A percentile compares a stretch with the other conserved stretches of the same genome.
These are phyloP conservation scores for Ophthalmolycus amberensis DNA, from an alignment of 2,113 vertebrate species.

Conservation along the genomic window DNA sequence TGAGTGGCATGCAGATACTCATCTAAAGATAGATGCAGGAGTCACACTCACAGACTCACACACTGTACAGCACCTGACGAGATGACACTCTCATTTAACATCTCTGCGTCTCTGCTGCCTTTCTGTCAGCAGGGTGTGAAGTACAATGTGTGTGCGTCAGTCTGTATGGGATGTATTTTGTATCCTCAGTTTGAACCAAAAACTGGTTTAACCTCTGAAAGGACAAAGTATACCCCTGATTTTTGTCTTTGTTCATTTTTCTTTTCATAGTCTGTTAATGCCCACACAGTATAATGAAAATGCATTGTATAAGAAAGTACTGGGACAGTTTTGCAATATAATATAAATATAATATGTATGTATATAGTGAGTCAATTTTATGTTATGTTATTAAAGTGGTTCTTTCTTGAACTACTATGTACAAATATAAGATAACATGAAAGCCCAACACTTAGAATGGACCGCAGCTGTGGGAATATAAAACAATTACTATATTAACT, in stretches of 20 bases:
- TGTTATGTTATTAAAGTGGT: not conserved
- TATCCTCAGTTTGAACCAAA: constrained; percentile 31
- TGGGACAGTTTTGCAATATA: not conserved
- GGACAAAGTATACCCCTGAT: constrained; percentile 16
- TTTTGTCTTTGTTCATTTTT: not conserved
- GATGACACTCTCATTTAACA: constrained; percentile 50
- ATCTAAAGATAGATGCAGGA: constrained; percentile 63
- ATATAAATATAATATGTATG: not conserved
- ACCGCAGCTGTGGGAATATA: not conserved
- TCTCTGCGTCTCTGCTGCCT: constrained; percentile 46
- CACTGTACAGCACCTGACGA: constrained; percentile 50
- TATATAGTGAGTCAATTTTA: not conserved
- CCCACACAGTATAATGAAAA: not conserved
- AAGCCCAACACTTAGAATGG: not conserved
- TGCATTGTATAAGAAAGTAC: not conserved
- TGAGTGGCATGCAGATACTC: constrained; percentile 58
- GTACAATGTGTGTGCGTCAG: constrained; percentile 18
- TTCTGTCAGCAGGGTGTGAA: constrained; percentile 57
- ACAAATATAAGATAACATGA: not conserved
- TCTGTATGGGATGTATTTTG: constrained; percentile 28
- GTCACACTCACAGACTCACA: constrained; percentile 16
- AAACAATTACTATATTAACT: not conserved
- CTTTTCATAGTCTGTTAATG: not conserved
- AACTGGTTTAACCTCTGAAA: constrained; percentile 12
- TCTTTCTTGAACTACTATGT: not conserved